Evolutionary conservation across 2,888 invertebrate genomes (phyloP).

Genomic region (Serrognathus titanus): DNA sequence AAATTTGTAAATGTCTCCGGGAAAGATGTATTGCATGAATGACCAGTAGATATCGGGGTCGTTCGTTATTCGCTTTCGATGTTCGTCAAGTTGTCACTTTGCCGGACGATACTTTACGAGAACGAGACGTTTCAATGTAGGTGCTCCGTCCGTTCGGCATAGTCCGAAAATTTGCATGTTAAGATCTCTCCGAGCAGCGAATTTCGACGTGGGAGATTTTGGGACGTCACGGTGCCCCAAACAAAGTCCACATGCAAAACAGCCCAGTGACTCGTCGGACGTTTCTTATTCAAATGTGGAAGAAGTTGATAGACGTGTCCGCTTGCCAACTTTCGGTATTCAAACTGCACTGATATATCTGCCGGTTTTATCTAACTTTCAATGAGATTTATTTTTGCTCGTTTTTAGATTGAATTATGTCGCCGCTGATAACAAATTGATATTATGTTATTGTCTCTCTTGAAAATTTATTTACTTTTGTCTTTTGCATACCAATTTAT

Average conservation of each 20-base stretch:
- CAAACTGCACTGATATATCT: conserved; percentile 40
- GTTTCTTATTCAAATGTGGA: conserved; percentile 44
- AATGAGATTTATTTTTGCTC: conserved; percentile 39
- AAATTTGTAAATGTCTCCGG: too few relatives aligned
- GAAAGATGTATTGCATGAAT: too few relatives aligned
- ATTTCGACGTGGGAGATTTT: conserved; percentile 44
- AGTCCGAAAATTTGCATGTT: conserved; percentile 34
- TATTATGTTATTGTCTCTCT: conserved; percentile 31
- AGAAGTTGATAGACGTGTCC: conserved; percentile 43
- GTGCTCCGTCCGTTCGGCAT: conserved; percentile 8
- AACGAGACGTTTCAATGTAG: conserved; percentile 37
- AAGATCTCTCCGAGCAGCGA: conserved; percentile 29
- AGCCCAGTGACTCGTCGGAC: conserved; percentile 27
- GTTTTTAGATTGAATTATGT: conserved; percentile 44
- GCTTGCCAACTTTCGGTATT: conserved; percentile 41
- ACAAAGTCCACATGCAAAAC: conserved; percentile 38
- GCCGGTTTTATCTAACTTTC: conserved; percentile 41
- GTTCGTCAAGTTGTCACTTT: conserved; percentile 41
- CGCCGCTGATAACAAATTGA: conserved; percentile 46
- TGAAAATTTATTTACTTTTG: background rate
- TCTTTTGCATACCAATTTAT: background rate
- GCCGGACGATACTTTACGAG: conserved; percentile 23
- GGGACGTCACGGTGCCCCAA: conserved; percentile 31
- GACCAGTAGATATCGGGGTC: background rate
- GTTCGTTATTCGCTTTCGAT: conserved; percentile 19